phyloP scores from a whole-genome alignment of 2,797 vertebrate genomes.

The Vespertilio murinus region DNA sequence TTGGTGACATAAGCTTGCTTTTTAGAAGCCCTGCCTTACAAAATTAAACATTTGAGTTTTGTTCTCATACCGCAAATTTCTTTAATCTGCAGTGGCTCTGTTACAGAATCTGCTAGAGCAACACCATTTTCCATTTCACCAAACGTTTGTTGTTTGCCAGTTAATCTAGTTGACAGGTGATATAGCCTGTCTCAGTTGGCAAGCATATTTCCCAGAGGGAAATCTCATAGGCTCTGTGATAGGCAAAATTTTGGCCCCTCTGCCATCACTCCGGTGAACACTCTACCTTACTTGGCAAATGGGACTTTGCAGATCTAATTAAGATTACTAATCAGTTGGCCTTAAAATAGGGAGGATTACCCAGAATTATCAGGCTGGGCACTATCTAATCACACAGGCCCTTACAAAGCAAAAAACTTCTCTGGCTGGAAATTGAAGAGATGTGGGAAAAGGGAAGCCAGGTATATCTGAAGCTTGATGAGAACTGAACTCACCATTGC shows the following conservation, averaged over 20 bases:
- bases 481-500: not conserved
- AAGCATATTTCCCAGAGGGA: not conserved
- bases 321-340: not conserved
- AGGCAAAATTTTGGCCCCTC: not conserved
- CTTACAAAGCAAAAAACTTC: not conserved
- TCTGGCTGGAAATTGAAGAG: not conserved
- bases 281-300: not conserved
- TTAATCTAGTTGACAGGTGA: not conserved
- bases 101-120: not conserved
- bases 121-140: not conserved
- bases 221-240: not conserved
- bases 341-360: conserved; percentile 14
- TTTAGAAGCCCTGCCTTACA: not conserved
- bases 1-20: not conserved
- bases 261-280: not conserved
- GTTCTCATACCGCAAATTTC: not conserved
- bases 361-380: not conserved
- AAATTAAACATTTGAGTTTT: not conserved
- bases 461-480: not conserved
- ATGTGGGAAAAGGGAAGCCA: not conserved
- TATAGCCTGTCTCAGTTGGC: not conserved
- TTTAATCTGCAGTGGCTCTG: not conserved
- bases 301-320: not conserved
- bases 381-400: not conserved
- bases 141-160: not conserved